Base-by-base conservation (phyloP, 1,140 invertebrate species). In the Chymomyza costata region DNA sequence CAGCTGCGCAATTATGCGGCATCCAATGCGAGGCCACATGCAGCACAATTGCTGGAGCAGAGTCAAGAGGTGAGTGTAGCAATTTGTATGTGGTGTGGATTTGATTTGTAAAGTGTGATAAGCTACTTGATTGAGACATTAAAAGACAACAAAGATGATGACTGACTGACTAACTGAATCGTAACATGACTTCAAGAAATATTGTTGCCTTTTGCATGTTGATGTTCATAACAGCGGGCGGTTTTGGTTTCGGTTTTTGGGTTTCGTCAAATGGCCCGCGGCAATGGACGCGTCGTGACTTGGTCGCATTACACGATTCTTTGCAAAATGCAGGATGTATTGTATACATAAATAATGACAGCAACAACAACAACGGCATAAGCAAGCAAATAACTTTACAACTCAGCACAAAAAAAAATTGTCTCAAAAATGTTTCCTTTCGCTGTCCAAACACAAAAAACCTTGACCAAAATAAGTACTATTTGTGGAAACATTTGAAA, bases 1-100 rank as follows among this genome's bases (percentile, higher is more conserved):
- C 82, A 84, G 54, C 59, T 84, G 51, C 67, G 82, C 35, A 84
- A 84, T 50, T 84, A 71, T 53, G 73, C 64, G 6, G 66, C 78
- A 2, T 54, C 66, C 38, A 76, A 74, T 34, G 48, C 74, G n/a
- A 47, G 82, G 16, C 82, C 82, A 35, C 82, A 84, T 57, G 70
- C 69, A 25, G 70, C 68, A 18, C 82, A 84, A 30, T 34, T 82
- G 44, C 57, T 84, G 34, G 78, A 84, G 40, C 82, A 84, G 41
- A 84, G 82, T 41, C 82, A 84, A 41, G 82, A 84, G 82, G 82
- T 84, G 51, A 82, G 82, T 61, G 3, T 6, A 6, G 1, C 10
- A 7, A 16, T 2, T 11, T 39, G 8, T 5, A 28, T 39, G 34
- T 40, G n/a, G 32, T 56, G 43, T 19, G 40, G 41, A 43, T 59